Conservation (phyloP, 2,113 vertebrate species). For the Thalassoma bifasciatum region DNA sequence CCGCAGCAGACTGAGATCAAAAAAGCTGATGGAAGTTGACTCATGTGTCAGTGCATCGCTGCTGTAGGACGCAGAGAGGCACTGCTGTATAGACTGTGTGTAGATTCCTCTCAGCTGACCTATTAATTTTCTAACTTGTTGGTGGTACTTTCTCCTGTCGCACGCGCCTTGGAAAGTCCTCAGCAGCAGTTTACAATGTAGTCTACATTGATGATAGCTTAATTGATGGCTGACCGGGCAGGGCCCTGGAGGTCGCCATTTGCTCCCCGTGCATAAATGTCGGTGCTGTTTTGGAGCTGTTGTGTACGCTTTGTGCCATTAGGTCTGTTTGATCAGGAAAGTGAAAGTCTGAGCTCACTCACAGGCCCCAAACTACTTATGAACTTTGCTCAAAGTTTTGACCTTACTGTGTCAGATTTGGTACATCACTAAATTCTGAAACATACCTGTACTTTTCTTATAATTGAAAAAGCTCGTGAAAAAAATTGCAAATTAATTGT, state of each 20-base stretch:
- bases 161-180: conserved; percentile 54
- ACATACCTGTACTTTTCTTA: conserved; percentile 21
- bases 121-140: conserved; percentile 59
- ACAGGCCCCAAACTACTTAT: conserved; percentile 51
- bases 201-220: conserved; percentile 60
- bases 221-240: conserved; percentile 63
- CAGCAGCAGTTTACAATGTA: conserved; percentile 56
- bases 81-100: conserved; percentile 38
- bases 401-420: conserved; percentile 28
- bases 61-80: conserved; percentile 54
- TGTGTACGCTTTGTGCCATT: conserved; percentile 57
- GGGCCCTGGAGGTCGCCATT: conserved; percentile 61
- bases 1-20: conserved; percentile 72
- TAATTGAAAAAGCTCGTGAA: conserved; percentile 41
- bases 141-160: conserved; percentile 40
- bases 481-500: conserved; percentile 41
- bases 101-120: conserved; percentile 56
- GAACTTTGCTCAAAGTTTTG: conserved; percentile 61
- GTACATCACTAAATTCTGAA: conserved; percentile 33
- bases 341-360: conserved; percentile 33
- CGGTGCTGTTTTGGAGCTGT: conserved; percentile 53
- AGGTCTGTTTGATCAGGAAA: conserved; percentile 45
- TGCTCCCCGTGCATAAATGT: conserved; percentile 63
- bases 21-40: conserved; percentile 71
- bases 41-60: conserved; percentile 64